A percentile compares a stretch with the other conserved stretches of the same genome.
Evolutionary conservation across 2,797 vertebrate genomes (phyloP).

Genomic region (Denticeps clupeoides): DNA sequence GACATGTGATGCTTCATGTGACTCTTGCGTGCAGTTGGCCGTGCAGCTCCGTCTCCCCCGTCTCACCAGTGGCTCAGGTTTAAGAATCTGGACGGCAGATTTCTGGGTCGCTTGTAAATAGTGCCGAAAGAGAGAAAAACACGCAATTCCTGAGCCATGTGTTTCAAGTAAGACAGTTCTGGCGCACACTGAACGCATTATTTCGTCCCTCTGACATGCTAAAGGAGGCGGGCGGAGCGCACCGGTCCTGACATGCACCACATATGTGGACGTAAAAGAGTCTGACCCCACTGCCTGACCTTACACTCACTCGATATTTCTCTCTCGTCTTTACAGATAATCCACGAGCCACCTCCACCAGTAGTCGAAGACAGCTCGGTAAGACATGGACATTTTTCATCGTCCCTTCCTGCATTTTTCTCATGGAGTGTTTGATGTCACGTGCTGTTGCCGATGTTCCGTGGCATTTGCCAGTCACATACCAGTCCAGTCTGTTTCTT

Average conservation of each 20-base stretch:
- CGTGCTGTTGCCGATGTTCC: no score
- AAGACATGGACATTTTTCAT: constrained; percentile 37
- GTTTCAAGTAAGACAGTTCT: constrained; percentile 38
- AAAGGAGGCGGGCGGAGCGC: constrained; percentile 19
- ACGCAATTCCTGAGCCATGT: constrained; percentile 38
- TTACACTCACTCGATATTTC: constrained; percentile 11
- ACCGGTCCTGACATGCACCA: constrained; percentile 19
- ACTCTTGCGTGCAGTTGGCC: constrained; percentile 6
- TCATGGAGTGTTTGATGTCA: neutral
- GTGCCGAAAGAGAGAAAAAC: constrained; percentile 3
- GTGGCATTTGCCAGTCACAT: no score
- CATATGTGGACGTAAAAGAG: constrained; percentile 9
- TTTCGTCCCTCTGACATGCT: constrained; percentile 19
- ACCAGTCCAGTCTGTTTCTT: no score
- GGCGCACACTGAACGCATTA: constrained; percentile 31
- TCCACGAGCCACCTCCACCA: constrained; percentile 83
- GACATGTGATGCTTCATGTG: constrained; percentile 20
- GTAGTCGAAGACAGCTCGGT: constrained; percentile 86
- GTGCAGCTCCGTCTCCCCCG: neutral
- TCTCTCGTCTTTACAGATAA: constrained; percentile 61
- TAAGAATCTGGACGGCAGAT: constrained; percentile 53
- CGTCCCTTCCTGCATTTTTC: neutral
- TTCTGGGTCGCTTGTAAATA: constrained; percentile 52
- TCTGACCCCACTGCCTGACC: constrained; percentile 7
- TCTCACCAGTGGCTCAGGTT: constrained; percentile 21